Conservation (phyloP, 1,140 invertebrate genomes). For the Cataglyphis hispanica region DNA sequence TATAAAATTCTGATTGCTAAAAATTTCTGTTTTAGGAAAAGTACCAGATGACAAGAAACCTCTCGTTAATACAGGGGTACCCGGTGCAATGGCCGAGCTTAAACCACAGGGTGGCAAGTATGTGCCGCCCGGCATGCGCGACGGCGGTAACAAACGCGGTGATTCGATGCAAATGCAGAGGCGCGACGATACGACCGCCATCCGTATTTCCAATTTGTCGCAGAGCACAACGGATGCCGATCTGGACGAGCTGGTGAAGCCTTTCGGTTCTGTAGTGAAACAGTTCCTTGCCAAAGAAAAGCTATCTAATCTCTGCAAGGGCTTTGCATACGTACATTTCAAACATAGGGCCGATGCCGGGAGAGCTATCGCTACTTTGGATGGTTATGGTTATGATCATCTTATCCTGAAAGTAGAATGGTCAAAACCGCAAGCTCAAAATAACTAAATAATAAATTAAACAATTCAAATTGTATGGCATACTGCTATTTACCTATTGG, state of each 20-base stretch:
- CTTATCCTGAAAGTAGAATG: conserved; percentile 99
- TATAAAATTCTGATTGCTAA: background rate
- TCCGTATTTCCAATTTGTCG: conserved; percentile 98
- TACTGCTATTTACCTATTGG: too few relatives aligned
- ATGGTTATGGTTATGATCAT: conserved; percentile 99
- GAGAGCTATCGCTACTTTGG: conserved; percentile 95
- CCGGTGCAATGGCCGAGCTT: conserved; percentile 83
- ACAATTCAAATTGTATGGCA: background rate
- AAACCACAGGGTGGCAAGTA: conserved; percentile 89
- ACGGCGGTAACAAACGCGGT: conserved; percentile 91
- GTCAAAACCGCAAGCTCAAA: conserved; percentile 93
- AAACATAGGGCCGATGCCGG: conserved; percentile 95
- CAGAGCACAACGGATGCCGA: conserved; percentile 98
- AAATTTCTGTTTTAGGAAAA: conserved; percentile 73
- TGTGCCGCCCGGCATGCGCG: conserved; percentile 95
- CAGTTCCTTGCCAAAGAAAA: conserved; percentile 96
- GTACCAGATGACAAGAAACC: conserved; percentile 84
- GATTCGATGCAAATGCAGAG: conserved; percentile 91
- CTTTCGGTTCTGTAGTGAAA: conserved; percentile 95
- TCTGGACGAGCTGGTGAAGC: conserved; percentile 97
- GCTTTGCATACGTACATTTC: conserved; percentile 99
- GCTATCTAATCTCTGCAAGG: conserved; percentile 93
- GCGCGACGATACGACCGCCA: conserved; percentile 94
- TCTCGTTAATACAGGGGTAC: conserved; percentile 70
- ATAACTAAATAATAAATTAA: conserved; percentile 75